Evolutionary conservation across 2,113 vertebrate species (phyloP).

Genomic region (Vidua chalybeata): DNA sequence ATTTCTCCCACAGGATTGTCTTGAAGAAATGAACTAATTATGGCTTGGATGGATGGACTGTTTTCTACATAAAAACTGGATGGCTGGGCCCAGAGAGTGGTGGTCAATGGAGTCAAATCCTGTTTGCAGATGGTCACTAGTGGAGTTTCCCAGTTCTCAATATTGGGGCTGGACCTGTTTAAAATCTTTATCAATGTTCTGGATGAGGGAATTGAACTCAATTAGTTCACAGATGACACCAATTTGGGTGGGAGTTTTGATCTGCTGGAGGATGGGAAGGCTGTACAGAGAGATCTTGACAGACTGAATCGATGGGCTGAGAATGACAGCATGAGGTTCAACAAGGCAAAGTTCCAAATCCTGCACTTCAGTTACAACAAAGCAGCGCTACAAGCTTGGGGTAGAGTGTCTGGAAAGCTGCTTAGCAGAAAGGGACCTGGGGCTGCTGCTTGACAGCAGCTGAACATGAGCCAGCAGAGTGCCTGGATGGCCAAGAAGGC

Average conservation of each 20-base stretch:
- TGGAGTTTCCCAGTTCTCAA: not conserved
- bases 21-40: not conserved
- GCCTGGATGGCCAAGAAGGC: fast-evolving
- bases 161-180: not conserved
- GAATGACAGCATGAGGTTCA: not conserved
- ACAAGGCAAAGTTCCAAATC: not conserved
- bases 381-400: fast-evolving
- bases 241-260: not conserved
- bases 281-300: not conserved
- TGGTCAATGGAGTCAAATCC: not conserved
- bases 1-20: not conserved
- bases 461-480: not conserved
- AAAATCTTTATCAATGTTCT: not conserved
- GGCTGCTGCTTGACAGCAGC: not conserved
- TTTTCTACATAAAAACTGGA: not conserved
- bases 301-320: not conserved
- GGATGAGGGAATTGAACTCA: not conserved
- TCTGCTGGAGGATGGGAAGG: not conserved
- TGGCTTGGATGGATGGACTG: not conserved
- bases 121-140: not conserved
- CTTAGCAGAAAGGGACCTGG: not conserved
- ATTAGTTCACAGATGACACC: not conserved
- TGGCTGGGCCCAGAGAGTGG: not conserved
- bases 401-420: not conserved
- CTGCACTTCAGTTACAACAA: not conserved